phyloP scores from a whole-genome alignment of 2,888 invertebrate species.

The Tortrix viridana region DNA sequence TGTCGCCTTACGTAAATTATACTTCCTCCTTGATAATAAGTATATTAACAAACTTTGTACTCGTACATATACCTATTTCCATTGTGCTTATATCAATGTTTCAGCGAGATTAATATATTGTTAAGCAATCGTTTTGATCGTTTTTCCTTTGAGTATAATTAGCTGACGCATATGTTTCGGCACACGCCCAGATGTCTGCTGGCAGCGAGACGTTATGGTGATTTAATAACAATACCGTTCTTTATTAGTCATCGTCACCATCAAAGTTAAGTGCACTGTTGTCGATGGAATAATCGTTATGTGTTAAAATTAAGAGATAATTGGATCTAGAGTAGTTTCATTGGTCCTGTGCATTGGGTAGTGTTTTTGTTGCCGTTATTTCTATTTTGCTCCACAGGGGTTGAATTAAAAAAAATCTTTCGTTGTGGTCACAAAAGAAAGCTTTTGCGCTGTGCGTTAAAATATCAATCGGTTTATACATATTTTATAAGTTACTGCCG shows the following conservation, averaged over 20 bases:
- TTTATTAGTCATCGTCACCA: neutral
- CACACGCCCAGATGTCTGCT: slow-evolving; percentile 1
- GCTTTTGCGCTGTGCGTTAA: no score
- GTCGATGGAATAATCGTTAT: neutral
- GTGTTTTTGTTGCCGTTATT: no score
- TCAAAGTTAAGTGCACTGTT: neutral
- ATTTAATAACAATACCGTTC: neutral
- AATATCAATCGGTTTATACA: no score
- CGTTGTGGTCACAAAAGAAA: no score
- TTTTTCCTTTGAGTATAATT: neutral
- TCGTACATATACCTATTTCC: no score
- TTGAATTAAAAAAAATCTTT: no score
- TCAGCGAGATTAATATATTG: neutral
- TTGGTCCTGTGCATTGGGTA: no score
- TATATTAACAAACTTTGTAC: no score
- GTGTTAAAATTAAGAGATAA: neutral
- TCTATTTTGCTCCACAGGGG: no score
- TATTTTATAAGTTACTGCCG: no score
- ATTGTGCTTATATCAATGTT: neutral
- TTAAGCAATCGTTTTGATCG: neutral
- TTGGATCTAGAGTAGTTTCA: no score
- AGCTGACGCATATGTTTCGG: neutral
- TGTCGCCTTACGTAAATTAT: neutral
- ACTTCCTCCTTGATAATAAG: neutral
- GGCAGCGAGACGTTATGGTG: neutral